phyloP scores from a whole-genome alignment of 2,797 vertebrate species.

The Urosaurus nigricauda region DNA sequence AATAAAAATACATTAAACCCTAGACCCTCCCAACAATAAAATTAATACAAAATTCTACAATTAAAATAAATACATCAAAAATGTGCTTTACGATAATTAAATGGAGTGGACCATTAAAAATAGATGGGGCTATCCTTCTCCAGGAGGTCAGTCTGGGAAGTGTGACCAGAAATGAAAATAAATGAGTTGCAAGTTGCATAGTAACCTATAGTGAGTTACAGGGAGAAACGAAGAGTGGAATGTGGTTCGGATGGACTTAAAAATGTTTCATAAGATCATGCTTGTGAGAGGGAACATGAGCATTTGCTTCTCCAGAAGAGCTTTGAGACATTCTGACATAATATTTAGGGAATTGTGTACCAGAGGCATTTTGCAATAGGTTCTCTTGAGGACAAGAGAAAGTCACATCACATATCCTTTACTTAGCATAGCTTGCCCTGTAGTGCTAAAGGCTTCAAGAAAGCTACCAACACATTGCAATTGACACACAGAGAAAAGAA shows the following conservation, averaged over 20 bases:
- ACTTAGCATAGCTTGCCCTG: conserved; percentile 1
- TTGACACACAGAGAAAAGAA: conserved; percentile 14
- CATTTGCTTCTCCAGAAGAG: conserved; percentile 15
- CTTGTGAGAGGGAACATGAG: neutral
- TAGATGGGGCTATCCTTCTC: too few species aligned
- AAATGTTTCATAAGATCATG: conserved; percentile 33
- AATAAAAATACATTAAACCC: too few species aligned
- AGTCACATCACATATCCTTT: conserved; percentile 12
- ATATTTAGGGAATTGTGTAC: conserved; percentile 30
- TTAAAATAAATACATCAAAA: too few species aligned
- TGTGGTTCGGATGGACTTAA: conserved; percentile 7
- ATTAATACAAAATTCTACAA: too few species aligned
- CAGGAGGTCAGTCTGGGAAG: too few species aligned
- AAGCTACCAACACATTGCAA: neutral
- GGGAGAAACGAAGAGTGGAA: too few species aligned
- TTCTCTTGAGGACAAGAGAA: conserved; percentile 19
- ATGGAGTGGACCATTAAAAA: too few species aligned
- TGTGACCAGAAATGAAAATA: too few species aligned
- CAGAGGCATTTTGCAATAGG: conserved; percentile 25
- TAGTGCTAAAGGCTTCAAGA: neutral
- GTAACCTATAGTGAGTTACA: neutral
- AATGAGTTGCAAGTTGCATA: too few species aligned
- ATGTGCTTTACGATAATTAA: too few species aligned
- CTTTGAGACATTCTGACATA: conserved; percentile 14
- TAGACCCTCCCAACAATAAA: too few species aligned